Conservation (phyloP, 2,113 vertebrate genomes). For the Hystrix cristata region DNA sequence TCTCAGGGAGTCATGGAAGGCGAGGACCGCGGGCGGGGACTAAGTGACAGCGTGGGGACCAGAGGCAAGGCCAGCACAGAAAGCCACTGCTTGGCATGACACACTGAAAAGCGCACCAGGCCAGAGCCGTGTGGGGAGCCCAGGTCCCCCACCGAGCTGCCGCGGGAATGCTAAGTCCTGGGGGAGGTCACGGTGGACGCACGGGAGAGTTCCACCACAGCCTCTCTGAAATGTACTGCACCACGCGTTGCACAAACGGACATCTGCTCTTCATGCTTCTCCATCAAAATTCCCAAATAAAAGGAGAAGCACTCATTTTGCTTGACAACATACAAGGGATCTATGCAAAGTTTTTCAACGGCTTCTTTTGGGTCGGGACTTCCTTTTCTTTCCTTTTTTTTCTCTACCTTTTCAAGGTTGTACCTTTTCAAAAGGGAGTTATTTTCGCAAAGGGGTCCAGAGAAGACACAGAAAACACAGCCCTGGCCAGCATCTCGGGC, state of each 20-base stretch:
- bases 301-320: conserved; percentile 29
- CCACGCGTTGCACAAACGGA: conserved; percentile 34
- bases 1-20: neutral
- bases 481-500: neutral
- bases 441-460: conserved; percentile 42
- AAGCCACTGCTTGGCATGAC: neutral
- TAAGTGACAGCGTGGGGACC: neutral
- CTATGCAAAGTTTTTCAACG: neutral
- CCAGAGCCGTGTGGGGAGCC: conserved; percentile 40
- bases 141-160: neutral
- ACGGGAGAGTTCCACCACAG: conserved; percentile 24
- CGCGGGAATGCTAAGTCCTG: neutral
- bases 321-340: conserved; percentile 31
- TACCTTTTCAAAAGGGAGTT: conserved; percentile 20
- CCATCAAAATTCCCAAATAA: conserved; percentile 47
- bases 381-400: neutral
- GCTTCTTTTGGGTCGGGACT: conserved; percentile 60
- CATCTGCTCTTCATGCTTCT: conserved; percentile 49
- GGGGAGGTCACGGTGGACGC: neutral
- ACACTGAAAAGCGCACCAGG: neutral
- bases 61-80: conserved; percentile 64
- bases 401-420: neutral
- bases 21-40: neutral
- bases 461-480: neutral
- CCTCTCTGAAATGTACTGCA: conserved; percentile 63